phyloP scores from a whole-genome alignment of 2,888 invertebrate genomes.

The Schrankia costaestrigalis region DNA sequence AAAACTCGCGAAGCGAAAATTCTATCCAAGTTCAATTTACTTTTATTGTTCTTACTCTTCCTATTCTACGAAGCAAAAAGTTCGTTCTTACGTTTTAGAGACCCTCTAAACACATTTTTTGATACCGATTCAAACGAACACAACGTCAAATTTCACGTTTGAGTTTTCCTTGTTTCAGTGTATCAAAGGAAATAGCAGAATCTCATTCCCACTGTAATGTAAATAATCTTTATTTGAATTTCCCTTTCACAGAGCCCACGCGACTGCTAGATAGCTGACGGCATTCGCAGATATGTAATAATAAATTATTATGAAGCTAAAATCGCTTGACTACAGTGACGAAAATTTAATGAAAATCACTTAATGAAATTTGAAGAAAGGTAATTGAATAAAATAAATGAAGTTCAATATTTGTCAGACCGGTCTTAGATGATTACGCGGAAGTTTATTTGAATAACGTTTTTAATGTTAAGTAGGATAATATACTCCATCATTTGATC shows the following conservation, averaged over 20 bases:
- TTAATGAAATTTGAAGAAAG: too few relatives aligned
- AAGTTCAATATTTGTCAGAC: too few relatives aligned
- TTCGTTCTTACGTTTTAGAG: constrained; percentile 56
- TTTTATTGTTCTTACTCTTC: constrained; percentile 76
- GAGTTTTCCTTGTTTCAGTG: constrained; percentile 46
- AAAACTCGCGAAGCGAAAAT: constrained; percentile 78
- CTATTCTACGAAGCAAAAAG: constrained; percentile 58
- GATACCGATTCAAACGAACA: constrained; percentile 56
- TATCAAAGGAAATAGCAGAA: constrained; percentile 52
- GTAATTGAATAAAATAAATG: too few relatives aligned
- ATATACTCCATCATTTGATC: too few relatives aligned
- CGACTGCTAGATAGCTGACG: constrained; percentile 7
- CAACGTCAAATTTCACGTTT: constrained; percentile 57
- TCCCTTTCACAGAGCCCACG: constrained; percentile 29
- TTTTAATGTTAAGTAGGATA: too few relatives aligned
- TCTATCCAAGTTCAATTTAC: constrained; percentile 79
- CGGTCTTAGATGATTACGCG: too few relatives aligned
- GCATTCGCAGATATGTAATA: constrained; percentile 5
- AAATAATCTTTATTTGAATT: constrained; percentile 54
- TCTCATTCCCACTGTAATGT: constrained; percentile 40
- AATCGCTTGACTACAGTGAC: not conserved
- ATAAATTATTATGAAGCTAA: constrained; percentile 5
- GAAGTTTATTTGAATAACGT: too few relatives aligned
- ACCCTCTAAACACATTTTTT: constrained; percentile 65
- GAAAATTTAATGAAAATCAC: not conserved